Conservation (phyloP, 92 coral and sea anemone species). For the Scolanthus callimorphus region DNA sequence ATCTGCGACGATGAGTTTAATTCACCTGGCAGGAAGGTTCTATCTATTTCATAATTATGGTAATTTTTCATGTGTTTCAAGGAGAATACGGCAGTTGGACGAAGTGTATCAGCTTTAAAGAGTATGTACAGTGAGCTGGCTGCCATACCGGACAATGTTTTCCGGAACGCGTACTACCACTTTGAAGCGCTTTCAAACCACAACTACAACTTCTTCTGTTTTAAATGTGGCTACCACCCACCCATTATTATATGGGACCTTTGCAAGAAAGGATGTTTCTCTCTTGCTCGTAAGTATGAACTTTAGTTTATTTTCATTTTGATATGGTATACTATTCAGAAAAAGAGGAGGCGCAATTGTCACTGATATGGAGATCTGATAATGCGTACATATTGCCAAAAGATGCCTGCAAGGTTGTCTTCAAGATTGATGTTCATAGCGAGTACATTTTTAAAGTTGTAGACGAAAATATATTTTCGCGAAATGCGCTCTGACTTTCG, state of each 20-base stretch:
- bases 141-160: conserved; percentile 4
- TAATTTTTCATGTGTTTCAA: conserved; percentile 3
- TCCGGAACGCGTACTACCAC: conserved; percentile 22
- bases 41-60: neutral
- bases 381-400: too few species aligned
- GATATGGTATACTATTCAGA: too few species aligned
- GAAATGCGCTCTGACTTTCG: too few species aligned
- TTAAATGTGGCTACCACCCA: conserved; percentile 28
- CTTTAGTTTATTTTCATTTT: neutral
- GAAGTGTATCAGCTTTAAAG: conserved; percentile 16
- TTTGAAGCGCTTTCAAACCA: conserved; percentile 29
- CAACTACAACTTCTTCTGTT: conserved; percentile 27
- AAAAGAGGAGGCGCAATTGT: too few species aligned
- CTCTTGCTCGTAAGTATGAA: conserved; percentile 33
- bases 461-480: too few species aligned
- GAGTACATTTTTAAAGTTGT: too few species aligned
- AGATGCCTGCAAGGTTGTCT: too few species aligned
- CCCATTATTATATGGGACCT: conserved; percentile 46
- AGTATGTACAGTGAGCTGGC: conserved; percentile 1
- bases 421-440: too few species aligned
- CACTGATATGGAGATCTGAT: too few species aligned
- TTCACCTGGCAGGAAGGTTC: too few species aligned
- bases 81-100: conserved; percentile 30
- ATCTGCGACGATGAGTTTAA: too few species aligned
- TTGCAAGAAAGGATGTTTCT: conserved; percentile 53